Base-by-base conservation (phyloP, 2,888 invertebrate species). In the Schizotus pectinicornis region DNA sequence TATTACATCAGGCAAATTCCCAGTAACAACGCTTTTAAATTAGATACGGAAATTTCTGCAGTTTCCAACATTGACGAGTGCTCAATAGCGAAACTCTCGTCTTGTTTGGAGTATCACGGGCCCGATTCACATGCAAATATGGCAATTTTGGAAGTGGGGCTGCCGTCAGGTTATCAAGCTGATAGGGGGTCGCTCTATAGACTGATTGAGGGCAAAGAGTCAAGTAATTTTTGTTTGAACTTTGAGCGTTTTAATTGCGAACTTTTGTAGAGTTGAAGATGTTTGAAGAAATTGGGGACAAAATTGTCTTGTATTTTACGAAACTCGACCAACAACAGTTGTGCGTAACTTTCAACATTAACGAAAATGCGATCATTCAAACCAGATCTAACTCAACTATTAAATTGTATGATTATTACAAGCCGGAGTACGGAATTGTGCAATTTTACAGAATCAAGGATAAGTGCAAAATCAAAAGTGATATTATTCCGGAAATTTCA, bases 381-480 rank as follows among this genome's bases (percentile, higher is more conserved):
- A 74, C 77, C 46, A 77, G 81, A 6, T 76, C 81, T 13, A 82
- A 87, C 0, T 86, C 86, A 0, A 80, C 82, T 59, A 82, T 83
- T 1, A 82, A 82, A 55, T 73, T 89, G 0, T 81, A 84, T 45
- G 88, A 89, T 76, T 89, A 89, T 67, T 89, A 89, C 68, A 83
- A 82, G 41, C 86, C 87, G 0, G 81, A 81, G 49, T 72, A 82
- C 14, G 67, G 70, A 55, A 63, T 73, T 11, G 62, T 71, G 8
- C 69, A 73, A 51, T 71, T 72, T 57, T 74, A 74, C 54, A 67
- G 62, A 38, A 64, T 72, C 22, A 59, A 56, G 8, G 62, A 62
- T 32, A 67, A 66, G 8, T 71, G 72, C 43, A 58, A 56, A n/a
- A 37, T 52, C 9, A 52, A 53, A 12, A 52, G 47, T 7, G 51